These are phyloP conservation scores for rat (Rattus norvegicus) DNA, from an alignment of 2,113 vertebrate genomes.

Conservation along the genomic window DNA sequence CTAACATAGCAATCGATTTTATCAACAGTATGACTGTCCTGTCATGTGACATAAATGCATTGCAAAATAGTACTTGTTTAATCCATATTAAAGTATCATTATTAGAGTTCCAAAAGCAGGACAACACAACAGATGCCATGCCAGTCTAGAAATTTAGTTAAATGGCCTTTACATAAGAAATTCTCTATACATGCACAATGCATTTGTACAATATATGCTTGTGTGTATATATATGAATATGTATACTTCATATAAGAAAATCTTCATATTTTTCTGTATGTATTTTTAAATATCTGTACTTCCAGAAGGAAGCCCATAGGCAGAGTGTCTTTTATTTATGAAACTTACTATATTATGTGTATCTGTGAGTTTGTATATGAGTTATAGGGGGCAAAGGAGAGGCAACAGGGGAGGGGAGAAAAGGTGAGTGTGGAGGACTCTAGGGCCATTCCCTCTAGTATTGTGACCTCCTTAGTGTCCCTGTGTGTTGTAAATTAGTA, in stretches of 20 bases:
- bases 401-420: no score
- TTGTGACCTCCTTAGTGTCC: neutral
- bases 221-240: neutral
- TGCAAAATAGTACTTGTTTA: neutral
- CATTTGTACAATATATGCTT: neutral
- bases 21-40: neutral
- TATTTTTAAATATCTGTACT: neutral
- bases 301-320: neutral
- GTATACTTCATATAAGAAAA: neutral
- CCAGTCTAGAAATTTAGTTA: neutral
- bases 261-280: neutral
- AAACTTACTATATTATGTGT: neutral
- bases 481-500: neutral
- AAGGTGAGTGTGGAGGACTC: neutral
- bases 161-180: neutral
- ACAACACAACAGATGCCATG: neutral
- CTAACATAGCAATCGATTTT: neutral
- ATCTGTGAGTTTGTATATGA: neutral
- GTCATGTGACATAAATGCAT: constrained; percentile 10
- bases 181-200: neutral
- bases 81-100: neutral
- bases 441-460: neutral
- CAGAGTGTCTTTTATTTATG: neutral
- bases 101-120: neutral
- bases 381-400: neutral